Evolutionary conservation across 1,140 invertebrate species (phyloP).

Genomic region (Dinothrombium tinctorium): DNA sequence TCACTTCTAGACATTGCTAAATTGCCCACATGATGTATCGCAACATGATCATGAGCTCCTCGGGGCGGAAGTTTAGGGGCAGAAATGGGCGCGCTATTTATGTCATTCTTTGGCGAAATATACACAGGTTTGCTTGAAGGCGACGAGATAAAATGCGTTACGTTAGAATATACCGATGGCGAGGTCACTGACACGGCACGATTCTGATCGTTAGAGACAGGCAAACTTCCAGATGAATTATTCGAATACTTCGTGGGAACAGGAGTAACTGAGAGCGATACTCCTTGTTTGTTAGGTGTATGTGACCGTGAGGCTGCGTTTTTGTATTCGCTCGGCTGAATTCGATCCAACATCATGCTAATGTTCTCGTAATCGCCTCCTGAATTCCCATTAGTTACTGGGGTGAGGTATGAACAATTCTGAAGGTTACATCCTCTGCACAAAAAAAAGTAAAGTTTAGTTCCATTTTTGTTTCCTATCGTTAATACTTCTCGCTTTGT

Average conservation of each 20-base stretch:
- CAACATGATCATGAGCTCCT: background rate
- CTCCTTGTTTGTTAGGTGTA: too few relatives aligned
- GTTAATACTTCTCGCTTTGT: background rate
- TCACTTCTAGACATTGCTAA: slow-evolving; percentile 13
- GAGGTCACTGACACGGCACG: too few relatives aligned
- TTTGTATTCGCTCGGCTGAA: background rate
- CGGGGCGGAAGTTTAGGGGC: too few relatives aligned
- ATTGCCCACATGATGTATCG: slow-evolving; percentile 9
- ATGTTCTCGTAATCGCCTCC: slow-evolving; percentile 41
- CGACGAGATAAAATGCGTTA: too few relatives aligned
- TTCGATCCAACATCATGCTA: slow-evolving; percentile 1
- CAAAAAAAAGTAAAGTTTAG: background rate
- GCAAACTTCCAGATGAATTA: too few relatives aligned
- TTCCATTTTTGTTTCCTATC: background rate
- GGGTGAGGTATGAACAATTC: slow-evolving; percentile 37
- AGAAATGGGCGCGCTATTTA: too few relatives aligned
- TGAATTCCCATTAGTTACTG: slow-evolving; percentile 26
- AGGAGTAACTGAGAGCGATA: background rate
- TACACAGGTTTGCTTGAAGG: too few relatives aligned
- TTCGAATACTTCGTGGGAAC: too few relatives aligned
- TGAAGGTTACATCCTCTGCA: slow-evolving; percentile 37
- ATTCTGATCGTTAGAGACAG: too few relatives aligned
- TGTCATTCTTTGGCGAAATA: too few relatives aligned
- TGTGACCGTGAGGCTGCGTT: too few relatives aligned
- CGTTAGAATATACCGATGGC: too few relatives aligned